phyloP scores from a whole-genome alignment of 2,888 invertebrate species.

The Spisula solida region DNA sequence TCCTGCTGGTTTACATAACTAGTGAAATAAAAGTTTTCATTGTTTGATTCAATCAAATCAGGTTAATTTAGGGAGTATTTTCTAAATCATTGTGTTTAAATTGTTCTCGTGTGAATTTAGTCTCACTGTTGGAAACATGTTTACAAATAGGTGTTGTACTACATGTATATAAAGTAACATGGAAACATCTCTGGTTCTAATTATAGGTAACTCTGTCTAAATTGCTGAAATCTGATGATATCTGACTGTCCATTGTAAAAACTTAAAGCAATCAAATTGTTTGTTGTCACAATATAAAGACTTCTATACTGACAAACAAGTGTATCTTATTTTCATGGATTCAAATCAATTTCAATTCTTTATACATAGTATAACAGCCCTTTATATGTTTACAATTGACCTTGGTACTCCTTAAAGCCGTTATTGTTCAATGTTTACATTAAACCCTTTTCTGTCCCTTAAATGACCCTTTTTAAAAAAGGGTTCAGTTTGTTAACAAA shows the following conservation, averaged over 20 bases:
- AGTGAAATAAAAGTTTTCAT: too few species aligned
- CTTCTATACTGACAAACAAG: background rate
- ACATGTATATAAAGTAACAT: too few species aligned
- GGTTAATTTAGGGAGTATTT: too few species aligned
- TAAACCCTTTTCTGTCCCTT: constrained; percentile 12
- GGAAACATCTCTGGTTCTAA: too few species aligned
- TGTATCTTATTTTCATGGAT: background rate
- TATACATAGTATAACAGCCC: background rate
- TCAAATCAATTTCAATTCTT: background rate
- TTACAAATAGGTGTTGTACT: too few species aligned
- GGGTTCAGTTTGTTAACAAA: background rate
- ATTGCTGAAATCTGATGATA: too few species aligned
- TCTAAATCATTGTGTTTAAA: too few species aligned
- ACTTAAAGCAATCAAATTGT: background rate
- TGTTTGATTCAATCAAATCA: too few species aligned
- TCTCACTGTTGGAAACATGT: too few species aligned
- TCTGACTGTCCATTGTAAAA: background rate
- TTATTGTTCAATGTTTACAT: constrained; percentile 3
- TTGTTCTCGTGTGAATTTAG: too few species aligned
- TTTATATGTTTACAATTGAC: constrained; percentile 49
- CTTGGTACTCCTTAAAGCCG: background rate
- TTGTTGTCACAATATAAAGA: background rate
- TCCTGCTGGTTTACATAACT: too few species aligned
- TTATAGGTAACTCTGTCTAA: too few species aligned
- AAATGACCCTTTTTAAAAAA: constrained; percentile 7